Evolutionary conservation across 2,113 vertebrate genomes (phyloP), one percentile per base, ranked within the genome.

Genomic region (Solea solea): DNA sequence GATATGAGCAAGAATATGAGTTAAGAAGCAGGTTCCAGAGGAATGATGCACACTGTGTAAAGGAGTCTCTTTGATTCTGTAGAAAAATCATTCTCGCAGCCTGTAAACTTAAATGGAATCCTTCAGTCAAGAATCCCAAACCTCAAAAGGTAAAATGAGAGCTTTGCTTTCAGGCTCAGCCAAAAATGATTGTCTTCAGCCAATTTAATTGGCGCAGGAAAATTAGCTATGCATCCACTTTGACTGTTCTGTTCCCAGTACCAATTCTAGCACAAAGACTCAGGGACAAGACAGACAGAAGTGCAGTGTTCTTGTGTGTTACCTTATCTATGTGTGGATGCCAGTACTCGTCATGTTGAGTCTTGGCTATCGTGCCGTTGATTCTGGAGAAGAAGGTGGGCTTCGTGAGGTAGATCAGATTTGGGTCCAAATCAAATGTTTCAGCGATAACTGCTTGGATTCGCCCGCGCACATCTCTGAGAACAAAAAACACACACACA

Each of bases 361-460:
- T 98, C 80, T 91, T 96, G 61, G 98, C 97, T 5, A 40, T 86
- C 0, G 95, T 96, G 92, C 84, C 96, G 89, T 99, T 98, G 86
- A 99, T 99, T 28, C 96, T 95, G 6, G 97, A 99, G 94, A 99
- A 99, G 93, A 99, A 99, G 0, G 98, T 99, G 60, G 98, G 98
- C 84, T 98, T 98, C 4, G 97, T 99, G 78, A 99, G 96, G 89
- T 95, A 91, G 90, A 99, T 75, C 3, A 92, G 90, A 39, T 88
- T 78, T 0, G 81, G 71, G 16, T 93, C 93, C 91, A 99, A 89
- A 2, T 89, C 95, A 49, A 99, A 99, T 0, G 93, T 92, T 75
- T 94, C 80, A 0, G 97, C 95, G 1, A 99, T 92, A 11, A 85
- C 87, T 0, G 90, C 88, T 84, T 99, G 98, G 62, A 99, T 97